Percentiles rank a stretch among this genome's conserved stretches.
Conservation (phyloP, 2,797 vertebrate species). For the Melanotaenia pygmaea region DNA sequence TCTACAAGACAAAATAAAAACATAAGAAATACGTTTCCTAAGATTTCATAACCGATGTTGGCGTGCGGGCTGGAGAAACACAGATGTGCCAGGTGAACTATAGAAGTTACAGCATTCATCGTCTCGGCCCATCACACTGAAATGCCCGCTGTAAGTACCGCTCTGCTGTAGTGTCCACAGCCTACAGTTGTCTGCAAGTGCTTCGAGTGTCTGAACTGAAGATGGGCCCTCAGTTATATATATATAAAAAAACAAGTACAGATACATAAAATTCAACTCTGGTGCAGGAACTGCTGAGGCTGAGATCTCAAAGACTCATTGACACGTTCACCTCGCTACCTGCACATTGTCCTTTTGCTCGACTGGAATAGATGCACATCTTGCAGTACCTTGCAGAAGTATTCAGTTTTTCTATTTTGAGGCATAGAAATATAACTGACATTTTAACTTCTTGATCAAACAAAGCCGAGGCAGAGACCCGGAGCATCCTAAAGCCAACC, state of each 20-base stretch:
- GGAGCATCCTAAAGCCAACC: too few species aligned
- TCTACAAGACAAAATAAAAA: neutral
- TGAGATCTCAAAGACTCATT: constrained; percentile 25
- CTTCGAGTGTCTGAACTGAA: constrained; percentile 43
- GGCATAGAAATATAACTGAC: neutral
- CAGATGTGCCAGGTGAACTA: constrained; percentile 24
- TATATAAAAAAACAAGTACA: neutral
- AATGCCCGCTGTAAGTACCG: constrained; percentile 49
- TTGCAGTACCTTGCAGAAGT: neutral
- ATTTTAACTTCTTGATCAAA: too few species aligned
- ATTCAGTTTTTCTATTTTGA: neutral
- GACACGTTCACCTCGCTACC: neutral
- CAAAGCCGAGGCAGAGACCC: too few species aligned
- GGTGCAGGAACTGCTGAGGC: constrained; percentile 28
- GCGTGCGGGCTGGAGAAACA: constrained; percentile 30
- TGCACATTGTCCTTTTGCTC: neutral
- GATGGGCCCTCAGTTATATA: constrained; percentile 8
- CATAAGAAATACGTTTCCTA: neutral
- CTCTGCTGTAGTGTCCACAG: constrained; percentile 51
- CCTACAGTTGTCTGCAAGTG: constrained; percentile 59
- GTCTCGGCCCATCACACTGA: constrained; percentile 21
- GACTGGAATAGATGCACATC: neutral
- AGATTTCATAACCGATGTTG: constrained; percentile 28
- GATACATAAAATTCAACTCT: constrained; percentile 16
- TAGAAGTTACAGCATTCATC: constrained; percentile 9